Evolutionary conservation across 2,888 invertebrate genomes (phyloP).

Genomic region (Lissonota sp.): DNA sequence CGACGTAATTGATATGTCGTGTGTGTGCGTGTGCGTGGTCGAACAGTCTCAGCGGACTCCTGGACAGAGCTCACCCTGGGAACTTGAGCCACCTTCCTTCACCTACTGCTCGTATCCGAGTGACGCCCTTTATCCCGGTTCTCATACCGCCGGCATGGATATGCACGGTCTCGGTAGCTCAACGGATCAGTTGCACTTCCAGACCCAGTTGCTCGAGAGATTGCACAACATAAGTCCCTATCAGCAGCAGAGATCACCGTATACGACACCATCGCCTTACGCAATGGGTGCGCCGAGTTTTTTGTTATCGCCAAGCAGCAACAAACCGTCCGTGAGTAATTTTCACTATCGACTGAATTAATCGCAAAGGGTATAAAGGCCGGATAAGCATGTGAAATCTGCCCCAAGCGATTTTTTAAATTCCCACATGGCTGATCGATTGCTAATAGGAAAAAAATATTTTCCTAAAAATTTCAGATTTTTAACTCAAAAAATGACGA

Average conservation of each 20-base stretch:
- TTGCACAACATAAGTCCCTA: conserved; percentile 85
- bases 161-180: conserved; percentile 71
- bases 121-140: conserved; percentile 74
- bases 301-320: conserved; percentile 76
- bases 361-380: too few relatives aligned
- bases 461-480: too few relatives aligned
- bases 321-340: conserved; percentile 75
- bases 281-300: conserved; percentile 77
- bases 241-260: conserved; percentile 79
- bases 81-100: conserved; percentile 77
- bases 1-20: conserved; percentile 37
- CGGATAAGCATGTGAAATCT: too few relatives aligned
- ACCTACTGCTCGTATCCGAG: conserved; percentile 77
- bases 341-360: too few relatives aligned
- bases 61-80: conserved; percentile 80
- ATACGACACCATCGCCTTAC: conserved; percentile 79
- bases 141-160: conserved; percentile 70
- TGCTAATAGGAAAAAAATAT: too few relatives aligned
- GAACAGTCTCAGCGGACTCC: conserved; percentile 72
- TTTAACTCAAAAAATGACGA: too few relatives aligned
- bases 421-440: too few relatives aligned
- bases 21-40: conserved; percentile 17
- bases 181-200: conserved; percentile 82
- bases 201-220: conserved; percentile 85
- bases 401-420: too few relatives aligned